These are phyloP conservation scores for Lophura swinhoii DNA, from an alignment of 2,797 vertebrate genomes.

Conservation along the genomic window DNA sequence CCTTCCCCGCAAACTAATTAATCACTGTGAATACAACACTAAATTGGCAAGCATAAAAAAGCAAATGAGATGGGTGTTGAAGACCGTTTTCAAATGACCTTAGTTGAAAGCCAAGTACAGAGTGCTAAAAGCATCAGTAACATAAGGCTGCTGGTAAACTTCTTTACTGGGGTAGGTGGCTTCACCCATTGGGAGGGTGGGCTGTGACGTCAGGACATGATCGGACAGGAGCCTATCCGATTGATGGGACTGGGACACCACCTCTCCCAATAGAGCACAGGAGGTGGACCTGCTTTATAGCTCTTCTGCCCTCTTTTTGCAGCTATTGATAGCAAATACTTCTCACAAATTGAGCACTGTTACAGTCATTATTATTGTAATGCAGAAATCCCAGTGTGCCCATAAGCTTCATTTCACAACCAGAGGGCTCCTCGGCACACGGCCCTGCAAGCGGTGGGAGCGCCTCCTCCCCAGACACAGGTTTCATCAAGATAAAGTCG, in stretches of 20 bases:
- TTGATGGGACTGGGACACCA: fast-evolving
- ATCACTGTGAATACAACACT: constrained; percentile 79
- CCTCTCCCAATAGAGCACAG: background rate
- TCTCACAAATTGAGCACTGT: background rate
- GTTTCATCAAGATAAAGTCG: constrained; percentile 63
- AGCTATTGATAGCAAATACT: background rate
- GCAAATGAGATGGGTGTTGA: constrained; percentile 80
- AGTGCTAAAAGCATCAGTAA: constrained; percentile 41
- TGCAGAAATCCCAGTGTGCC: background rate
- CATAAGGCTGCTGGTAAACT: background rate
- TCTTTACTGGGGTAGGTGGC: background rate
- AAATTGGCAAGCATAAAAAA: constrained; percentile 80
- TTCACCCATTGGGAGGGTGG: background rate
- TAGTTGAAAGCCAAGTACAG: constrained; percentile 75
- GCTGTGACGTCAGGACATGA: fast-evolving
- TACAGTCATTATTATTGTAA: background rate
- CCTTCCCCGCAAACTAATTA: constrained; percentile 82
- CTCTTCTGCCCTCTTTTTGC: background rate
- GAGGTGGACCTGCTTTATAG: background rate
- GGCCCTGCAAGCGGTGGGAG: background rate
- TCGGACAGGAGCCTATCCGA: background rate
- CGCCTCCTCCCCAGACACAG: background rate
- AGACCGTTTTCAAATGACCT: constrained; percentile 78
- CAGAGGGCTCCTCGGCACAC: background rate
- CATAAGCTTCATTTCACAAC: background rate